These are phyloP conservation scores for Drosophila suboccidentalis DNA, from an alignment of 2,888 invertebrate species.

Conservation along the genomic window DNA sequence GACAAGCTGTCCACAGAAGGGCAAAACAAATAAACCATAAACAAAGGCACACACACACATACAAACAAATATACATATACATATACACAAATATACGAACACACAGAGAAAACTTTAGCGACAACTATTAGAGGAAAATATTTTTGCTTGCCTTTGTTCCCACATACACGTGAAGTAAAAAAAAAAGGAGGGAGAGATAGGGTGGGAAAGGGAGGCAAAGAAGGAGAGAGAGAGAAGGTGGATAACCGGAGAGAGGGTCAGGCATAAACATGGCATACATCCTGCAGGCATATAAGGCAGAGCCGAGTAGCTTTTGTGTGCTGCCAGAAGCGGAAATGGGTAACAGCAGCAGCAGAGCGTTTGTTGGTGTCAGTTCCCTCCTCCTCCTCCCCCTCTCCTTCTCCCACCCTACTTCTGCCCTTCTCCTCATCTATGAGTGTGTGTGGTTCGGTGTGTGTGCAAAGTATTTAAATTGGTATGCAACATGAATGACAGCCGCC, in stretches of 20 bases:
- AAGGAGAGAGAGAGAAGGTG: background rate
- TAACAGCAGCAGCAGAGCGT: conserved; percentile 66
- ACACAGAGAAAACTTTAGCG: conserved; percentile 67
- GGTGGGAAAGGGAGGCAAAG: no score
- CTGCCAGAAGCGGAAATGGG: conserved; percentile 80
- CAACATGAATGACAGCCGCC: conserved; percentile 79
- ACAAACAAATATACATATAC: conserved; percentile 6
- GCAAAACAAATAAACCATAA: conserved; percentile 74
- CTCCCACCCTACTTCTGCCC: background rate
- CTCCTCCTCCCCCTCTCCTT: background rate
- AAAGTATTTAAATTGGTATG: conserved; percentile 80
- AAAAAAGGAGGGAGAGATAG: background rate
- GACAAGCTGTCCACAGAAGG: conserved; percentile 70
- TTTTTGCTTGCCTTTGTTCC: conserved; percentile 73
- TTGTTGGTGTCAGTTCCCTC: conserved; percentile 19
- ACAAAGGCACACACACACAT: conserved; percentile 47
- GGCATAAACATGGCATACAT: conserved; percentile 79
- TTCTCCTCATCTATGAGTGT: background rate
- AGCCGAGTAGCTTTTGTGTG: conserved; percentile 75
- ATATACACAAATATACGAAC: background rate
- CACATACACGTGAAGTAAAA: conserved; percentile 38
- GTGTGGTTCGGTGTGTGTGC: conserved; percentile 50
- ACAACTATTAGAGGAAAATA: conserved; percentile 80
- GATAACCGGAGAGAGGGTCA: conserved; percentile 1
- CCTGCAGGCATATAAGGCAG: conserved; percentile 71